Conservation (phyloP, 2,888 invertebrate species). For the Drosophila pseudotakahashii region DNA sequence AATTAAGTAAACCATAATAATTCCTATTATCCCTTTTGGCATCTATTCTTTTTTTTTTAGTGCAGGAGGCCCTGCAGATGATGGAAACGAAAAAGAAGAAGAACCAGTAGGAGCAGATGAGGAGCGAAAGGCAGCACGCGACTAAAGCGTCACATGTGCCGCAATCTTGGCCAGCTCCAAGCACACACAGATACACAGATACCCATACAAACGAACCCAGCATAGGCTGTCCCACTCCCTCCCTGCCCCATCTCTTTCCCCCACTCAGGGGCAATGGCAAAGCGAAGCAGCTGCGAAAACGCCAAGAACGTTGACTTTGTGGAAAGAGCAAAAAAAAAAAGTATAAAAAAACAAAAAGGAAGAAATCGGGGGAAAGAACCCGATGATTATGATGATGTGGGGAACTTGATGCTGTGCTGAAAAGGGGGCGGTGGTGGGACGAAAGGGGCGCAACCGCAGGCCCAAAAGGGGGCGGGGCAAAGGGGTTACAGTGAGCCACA, state of each 20-base stretch:
- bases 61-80: neutral
- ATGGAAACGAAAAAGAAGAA: slow-evolving; percentile 8
- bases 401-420: slow-evolving; percentile 49
- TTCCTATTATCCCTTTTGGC: too few species aligned
- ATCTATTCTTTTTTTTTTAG: neutral
- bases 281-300: slow-evolving; percentile 73
- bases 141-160: slow-evolving; percentile 79
- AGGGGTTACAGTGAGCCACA: slow-evolving; percentile 32
- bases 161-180: slow-evolving; percentile 57
- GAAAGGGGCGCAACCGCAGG: slow-evolving; percentile 55
- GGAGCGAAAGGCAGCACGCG: slow-evolving; percentile 68
- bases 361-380: slow-evolving; percentile 47
- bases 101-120: slow-evolving; percentile 33
- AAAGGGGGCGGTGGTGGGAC: slow-evolving; percentile 25
- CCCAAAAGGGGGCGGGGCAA: slow-evolving; percentile 22
- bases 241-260: neutral
- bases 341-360: slow-evolving; percentile 44
- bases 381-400: slow-evolving; percentile 44
- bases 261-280: slow-evolving; percentile 36
- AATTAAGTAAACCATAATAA: too few species aligned
- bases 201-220: slow-evolving; percentile 10
- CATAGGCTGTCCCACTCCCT: slow-evolving; percentile 4
- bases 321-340: slow-evolving; percentile 59
- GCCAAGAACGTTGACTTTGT: slow-evolving; percentile 78
- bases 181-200: slow-evolving; percentile 6